Conservation (phyloP, 1,140 invertebrate species). For the Tetramorium alpestre region DNA sequence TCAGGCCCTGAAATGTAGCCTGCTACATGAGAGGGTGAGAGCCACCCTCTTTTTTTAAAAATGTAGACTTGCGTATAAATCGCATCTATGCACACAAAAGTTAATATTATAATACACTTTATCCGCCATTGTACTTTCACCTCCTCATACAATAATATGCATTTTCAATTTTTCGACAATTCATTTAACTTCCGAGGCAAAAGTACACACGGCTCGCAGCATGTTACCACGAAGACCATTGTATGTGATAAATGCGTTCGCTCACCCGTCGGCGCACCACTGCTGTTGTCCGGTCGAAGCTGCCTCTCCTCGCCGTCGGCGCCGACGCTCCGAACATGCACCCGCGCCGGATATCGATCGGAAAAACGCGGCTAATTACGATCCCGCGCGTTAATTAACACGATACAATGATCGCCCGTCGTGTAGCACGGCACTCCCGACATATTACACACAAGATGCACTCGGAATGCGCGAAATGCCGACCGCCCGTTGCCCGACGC, state of each 20-base stretch:
- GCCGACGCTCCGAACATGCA: not conserved
- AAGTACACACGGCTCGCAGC: not conserved
- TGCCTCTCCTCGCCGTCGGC: not conserved
- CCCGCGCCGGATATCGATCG: not conserved
- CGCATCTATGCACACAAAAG: too few relatives aligned
- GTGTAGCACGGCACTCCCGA: not conserved
- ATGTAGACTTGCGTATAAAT: too few relatives aligned
- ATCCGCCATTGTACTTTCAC: not conserved
- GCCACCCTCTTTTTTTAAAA: too few relatives aligned
- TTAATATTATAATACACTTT: too few relatives aligned
- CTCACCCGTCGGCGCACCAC: not conserved
- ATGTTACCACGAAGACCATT: not conserved
- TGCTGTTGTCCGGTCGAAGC: not conserved
- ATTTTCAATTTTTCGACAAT: not conserved
- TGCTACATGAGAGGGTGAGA: too few relatives aligned
- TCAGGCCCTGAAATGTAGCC: not conserved
- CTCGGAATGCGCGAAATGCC: not conserved
- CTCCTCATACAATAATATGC: not conserved
- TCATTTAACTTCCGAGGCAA: not conserved
- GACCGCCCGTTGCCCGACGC: not conserved
- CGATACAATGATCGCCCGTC: not conserved
- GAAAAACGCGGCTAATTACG: slow-evolving; percentile 13
- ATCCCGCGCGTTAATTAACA: slow-evolving; percentile 2
- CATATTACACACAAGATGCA: not conserved
- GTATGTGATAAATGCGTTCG: not conserved